Percentiles rank a stretch among this genome's conserved stretches.
phyloP scores from a whole-genome alignment of 2,113 vertebrate species.

The Heterocephalus glaber region DNA sequence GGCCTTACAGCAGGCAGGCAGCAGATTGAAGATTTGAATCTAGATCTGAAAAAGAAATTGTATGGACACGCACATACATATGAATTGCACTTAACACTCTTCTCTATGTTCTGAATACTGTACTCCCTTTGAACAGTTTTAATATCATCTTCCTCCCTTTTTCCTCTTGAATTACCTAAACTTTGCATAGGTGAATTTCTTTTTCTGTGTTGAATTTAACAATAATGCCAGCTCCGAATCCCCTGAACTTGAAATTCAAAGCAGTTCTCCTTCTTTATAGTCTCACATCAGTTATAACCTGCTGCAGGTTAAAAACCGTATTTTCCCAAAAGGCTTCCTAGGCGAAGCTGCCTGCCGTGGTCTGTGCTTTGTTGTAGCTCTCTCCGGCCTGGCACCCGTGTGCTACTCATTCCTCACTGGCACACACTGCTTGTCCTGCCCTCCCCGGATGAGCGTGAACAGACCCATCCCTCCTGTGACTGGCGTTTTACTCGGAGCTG shows the following conservation, averaged over 20 bases:
- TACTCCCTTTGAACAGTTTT: neutral
- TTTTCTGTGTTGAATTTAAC: slow-evolving; percentile 21
- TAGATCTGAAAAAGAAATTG: neutral
- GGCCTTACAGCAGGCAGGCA: neutral
- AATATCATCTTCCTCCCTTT: neutral
- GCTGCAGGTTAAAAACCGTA: slow-evolving; percentile 49
- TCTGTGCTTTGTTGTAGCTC: neutral
- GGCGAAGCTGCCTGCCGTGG: slow-evolving; percentile 33
- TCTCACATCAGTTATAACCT: slow-evolving; percentile 28
- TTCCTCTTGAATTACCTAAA: slow-evolving; percentile 1
- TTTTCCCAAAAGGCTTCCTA: slow-evolving; percentile 56
- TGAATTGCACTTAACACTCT: neutral
- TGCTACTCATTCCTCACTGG: neutral
- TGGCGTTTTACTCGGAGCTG: slow-evolving; percentile 59
- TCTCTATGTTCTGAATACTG: neutral
- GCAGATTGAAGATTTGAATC: neutral
- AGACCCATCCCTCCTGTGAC: slow-evolving; percentile 41
- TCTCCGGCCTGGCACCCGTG: no score
- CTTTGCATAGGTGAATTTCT: neutral
- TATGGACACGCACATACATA: neutral
- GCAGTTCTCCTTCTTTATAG: neutral
- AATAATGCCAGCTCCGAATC: slow-evolving; percentile 37
- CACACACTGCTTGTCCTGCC: slow-evolving; percentile 1
- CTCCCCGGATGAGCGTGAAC: slow-evolving; percentile 38
- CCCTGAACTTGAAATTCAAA: slow-evolving; percentile 54